Evolutionary conservation across 1,140 invertebrate genomes (phyloP).

Genomic region (Latrodectus geometricus): DNA sequence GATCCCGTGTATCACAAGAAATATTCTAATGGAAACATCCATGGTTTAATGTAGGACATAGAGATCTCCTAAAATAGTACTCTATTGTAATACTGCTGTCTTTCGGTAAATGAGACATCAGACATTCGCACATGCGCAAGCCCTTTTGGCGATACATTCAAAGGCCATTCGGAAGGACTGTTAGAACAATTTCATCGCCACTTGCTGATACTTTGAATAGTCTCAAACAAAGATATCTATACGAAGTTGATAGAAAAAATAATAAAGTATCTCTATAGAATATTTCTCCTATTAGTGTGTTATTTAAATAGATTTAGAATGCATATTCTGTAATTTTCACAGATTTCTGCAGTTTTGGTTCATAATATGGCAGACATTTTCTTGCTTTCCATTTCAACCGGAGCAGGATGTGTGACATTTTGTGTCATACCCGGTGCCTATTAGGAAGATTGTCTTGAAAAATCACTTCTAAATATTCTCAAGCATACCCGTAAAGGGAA

Average conservation of each 20-base stretch:
- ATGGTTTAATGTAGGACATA: not conserved
- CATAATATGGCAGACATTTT: no score
- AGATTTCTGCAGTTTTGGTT: not conserved
- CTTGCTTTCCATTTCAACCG: no score
- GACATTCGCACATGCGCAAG: no score
- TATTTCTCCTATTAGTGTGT: not conserved
- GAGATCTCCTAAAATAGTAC: no score
- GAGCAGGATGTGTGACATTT: no score
- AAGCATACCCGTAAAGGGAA: slow-evolving; percentile 48
- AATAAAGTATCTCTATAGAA: no score
- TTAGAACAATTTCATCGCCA: not conserved
- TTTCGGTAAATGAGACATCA: no score
- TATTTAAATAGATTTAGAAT: not conserved
- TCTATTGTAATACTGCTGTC: no score
- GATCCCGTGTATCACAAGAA: slow-evolving; percentile 61
- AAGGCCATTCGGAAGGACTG: not conserved
- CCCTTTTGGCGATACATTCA: not conserved
- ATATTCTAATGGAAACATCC: slow-evolving; percentile 35
- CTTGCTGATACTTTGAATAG: not conserved
- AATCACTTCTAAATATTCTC: slow-evolving; percentile 43
- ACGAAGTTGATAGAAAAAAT: no score
- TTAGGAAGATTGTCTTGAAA: slow-evolving; percentile 34
- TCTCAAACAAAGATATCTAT: no score
- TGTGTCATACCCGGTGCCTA: no score
- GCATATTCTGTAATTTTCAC: not conserved